A percentile compares a stretch with the other conserved stretches of the same genome.
Evolutionary conservation across 2,113 vertebrate species (phyloP).

Genomic region (Rhipidura dahli): DNA sequence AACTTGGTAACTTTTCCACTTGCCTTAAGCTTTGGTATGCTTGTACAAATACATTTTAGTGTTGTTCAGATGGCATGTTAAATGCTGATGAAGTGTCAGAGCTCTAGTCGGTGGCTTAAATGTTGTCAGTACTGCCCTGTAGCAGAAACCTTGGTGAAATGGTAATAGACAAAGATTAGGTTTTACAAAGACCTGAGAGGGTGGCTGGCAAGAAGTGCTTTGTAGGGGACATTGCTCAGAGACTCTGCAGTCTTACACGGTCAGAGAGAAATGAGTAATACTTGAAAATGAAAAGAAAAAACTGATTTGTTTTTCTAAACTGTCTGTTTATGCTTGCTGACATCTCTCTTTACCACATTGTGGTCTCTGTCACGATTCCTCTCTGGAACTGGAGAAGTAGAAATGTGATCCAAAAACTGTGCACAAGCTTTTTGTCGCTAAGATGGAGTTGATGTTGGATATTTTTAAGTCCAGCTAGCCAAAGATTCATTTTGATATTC

Average conservation of each 20-base stretch:
- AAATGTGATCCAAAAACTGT: not conserved
- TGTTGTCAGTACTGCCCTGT: not conserved
- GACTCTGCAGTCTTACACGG: not conserved
- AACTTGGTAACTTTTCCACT: not conserved
- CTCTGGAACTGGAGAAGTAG: not conserved
- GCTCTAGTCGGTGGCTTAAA: not conserved
- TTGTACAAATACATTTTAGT: not conserved
- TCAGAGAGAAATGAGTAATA: not conserved
- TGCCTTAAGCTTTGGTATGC: not conserved
- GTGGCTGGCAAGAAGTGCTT: not conserved
- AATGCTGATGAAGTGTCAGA: not conserved
- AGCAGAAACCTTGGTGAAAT: not conserved
- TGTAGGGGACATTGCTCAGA: not conserved
- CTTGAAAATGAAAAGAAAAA: not conserved
- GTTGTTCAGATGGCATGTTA: not conserved
- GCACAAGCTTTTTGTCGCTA: not conserved
- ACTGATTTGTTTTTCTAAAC: accelerated
- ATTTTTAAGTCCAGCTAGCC: not conserved
- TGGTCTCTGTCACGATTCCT: not conserved
- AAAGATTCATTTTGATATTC: not conserved
- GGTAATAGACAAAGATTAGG: not conserved
- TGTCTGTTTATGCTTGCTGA: not conserved
- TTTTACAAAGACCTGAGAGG: not conserved
- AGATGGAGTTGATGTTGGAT: not conserved
- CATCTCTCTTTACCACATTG: not conserved